Conservation (phyloP, 2,797 vertebrate genomes). For the Oreortyx pictus region DNA sequence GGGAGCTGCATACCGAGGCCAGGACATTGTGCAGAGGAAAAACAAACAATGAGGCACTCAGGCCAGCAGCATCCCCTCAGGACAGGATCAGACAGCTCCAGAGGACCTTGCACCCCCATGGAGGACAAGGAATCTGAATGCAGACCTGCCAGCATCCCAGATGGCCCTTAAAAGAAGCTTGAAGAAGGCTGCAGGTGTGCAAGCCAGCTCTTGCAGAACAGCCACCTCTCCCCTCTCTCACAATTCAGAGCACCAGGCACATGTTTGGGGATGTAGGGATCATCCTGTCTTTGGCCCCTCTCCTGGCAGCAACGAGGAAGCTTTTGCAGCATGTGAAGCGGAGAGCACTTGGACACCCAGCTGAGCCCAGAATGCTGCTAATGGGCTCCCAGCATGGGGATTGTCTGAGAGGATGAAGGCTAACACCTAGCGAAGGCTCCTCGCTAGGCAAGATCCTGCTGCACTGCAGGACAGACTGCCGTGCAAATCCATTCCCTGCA, state of each 20-base stretch:
- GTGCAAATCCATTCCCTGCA: background rate
- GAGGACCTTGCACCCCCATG: background rate
- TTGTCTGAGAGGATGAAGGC: background rate
- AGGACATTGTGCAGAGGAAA: constrained; percentile 34
- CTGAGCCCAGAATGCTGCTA: background rate
- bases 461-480: background rate
- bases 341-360: background rate
- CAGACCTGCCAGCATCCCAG: rapidly evolving
- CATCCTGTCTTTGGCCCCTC: background rate
- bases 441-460: constrained; percentile 2
- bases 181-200: background rate
- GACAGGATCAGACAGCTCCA: background rate
- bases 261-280: rapidly evolving
- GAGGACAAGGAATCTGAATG: background rate
- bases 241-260: background rate
- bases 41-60: constrained; percentile 11
- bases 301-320: rapidly evolving
- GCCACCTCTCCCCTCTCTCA: background rate
- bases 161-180: background rate
- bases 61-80: background rate
- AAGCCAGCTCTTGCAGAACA: background rate
- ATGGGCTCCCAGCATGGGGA: constrained; percentile 45
- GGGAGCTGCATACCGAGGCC: background rate
- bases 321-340: background rate
- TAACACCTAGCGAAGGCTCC: constrained; percentile 41